Evolutionary conservation across 2,888 invertebrate species (phyloP).

Genomic region (Leptopilina syphax): DNA sequence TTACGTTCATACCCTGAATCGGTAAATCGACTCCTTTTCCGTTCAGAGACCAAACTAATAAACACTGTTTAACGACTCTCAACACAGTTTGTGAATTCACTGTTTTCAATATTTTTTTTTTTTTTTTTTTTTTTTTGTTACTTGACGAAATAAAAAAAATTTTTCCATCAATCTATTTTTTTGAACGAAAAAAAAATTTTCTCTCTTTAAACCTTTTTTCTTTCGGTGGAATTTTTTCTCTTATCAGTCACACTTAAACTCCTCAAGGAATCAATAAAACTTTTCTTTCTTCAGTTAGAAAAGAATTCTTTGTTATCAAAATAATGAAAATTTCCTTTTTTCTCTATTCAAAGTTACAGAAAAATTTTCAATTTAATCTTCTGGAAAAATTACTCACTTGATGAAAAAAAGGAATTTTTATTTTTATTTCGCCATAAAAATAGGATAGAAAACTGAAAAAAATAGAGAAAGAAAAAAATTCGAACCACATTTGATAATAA

Average conservation of each 20-base stretch:
- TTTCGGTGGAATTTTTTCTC: too few species aligned
- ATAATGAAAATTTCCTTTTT: too few species aligned
- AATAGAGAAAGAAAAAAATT: background rate
- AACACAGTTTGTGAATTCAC: conserved; percentile 24
- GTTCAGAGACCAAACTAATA: conserved; percentile 8
- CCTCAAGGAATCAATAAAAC: too few species aligned
- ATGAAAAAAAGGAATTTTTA: too few species aligned
- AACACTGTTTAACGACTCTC: conserved; percentile 13
- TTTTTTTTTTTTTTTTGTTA: background rate
- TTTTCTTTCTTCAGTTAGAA: too few species aligned
- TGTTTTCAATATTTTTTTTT: background rate
- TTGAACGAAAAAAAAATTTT: background rate
- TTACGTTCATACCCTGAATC: conserved; percentile 55
- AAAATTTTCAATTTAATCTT: too few species aligned
- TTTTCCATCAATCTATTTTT: background rate
- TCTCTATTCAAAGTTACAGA: too few species aligned
- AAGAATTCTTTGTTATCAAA: too few species aligned
- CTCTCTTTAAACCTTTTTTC: background rate
- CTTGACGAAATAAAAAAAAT: background rate
- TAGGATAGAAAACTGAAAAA: too few species aligned
- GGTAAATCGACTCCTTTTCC: conserved; percentile 34
- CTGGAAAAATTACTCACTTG: too few species aligned
- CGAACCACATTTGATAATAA: background rate
- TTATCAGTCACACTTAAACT: too few species aligned
- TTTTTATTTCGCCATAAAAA: too few species aligned